Evolutionary conservation across 2,797 vertebrate species (phyloP), one percentile per base, ranked within the genome.

Genomic region (Arvicola amphibius): DNA sequence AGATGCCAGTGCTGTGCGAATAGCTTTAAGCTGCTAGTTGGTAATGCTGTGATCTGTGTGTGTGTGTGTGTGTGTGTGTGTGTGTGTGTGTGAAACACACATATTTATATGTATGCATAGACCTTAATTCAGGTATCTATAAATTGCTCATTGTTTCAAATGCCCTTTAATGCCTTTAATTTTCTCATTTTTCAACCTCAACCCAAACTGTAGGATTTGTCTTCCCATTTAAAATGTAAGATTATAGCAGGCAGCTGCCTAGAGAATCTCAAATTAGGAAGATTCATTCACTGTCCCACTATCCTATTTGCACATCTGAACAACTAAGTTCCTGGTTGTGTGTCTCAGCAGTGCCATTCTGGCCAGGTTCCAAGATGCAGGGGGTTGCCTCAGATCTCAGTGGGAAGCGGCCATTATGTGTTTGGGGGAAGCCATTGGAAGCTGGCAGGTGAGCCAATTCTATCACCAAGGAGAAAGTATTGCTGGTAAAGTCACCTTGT

Each of bases 341-440:
- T 96, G 96, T 97, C 98, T 97, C 98, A 98, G 98, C 98, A 48
- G 98, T 97, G 37, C 87, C 96, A 88, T 81, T 98, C 96, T 98
- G 98, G 98, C 98, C 97, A 95, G 87, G 95, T 76, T 98, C 98
- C 98, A 98, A 96, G 84, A 88, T 86, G 97, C 43, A 79, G 77
- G 96, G 92, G 94, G 97, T 92, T 98, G 98, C 97, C 98, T 98
- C 98, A 98, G 98, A 98, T 98, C 98, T 98, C 98, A 78, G 98
- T 97, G 97, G 98, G 98, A 98, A 98, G 98, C 94, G 84, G 91
- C 97, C 97, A 95, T 98, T 98, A 97, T 73, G 59, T 95, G 90
- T 98, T 98, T 98, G 97, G 98, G 98, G 97, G 88, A 98, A 98
- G 97, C 96, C 96, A 96, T 98, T 98, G 97, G 98, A 98, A 98